Percentiles rank a stretch among this genome's conserved stretches.
Evolutionary conservation across 2,797 vertebrate species (phyloP).

Genomic region (Gymnothorax reevesii): DNA sequence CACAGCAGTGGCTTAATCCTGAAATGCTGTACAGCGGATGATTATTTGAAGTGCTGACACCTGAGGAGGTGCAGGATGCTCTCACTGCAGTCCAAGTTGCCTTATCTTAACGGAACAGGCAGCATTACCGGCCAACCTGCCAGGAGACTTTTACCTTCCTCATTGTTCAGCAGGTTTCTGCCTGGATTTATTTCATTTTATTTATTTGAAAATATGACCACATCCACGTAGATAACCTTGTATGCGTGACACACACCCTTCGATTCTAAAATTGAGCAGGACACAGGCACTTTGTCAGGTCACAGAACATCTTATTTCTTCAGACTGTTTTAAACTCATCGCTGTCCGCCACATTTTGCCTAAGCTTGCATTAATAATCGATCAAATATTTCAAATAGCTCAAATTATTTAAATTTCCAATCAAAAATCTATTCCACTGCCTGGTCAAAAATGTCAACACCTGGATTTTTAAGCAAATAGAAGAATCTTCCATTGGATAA

Average conservation of each 20-base stretch:
- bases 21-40: constrained; percentile 48
- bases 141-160: constrained; percentile 46
- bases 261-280: background rate
- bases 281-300: background rate
- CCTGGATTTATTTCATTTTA: constrained; percentile 21
- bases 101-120: constrained; percentile 67
- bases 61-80: constrained; percentile 58
- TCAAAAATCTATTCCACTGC: background rate
- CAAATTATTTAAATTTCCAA: background rate
- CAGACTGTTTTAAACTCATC: background rate
- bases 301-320: background rate
- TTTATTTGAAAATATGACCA: constrained; percentile 13
- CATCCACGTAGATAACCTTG: background rate
- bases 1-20: constrained; percentile 48
- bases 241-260: background rate
- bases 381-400: too few species aligned
- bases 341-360: background rate
- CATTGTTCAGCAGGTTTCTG: constrained; percentile 23
- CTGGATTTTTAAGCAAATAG: too few species aligned
- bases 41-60: constrained; percentile 67
- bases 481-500: too few species aligned
- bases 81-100: constrained; percentile 44
- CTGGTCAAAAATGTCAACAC: too few species aligned
- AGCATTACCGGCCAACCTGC: constrained; percentile 45
- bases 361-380: background rate